These are phyloP conservation scores for Eupithecia inturbata DNA, from an alignment of 2,888 invertebrate genomes.

Conservation along the genomic window DNA sequence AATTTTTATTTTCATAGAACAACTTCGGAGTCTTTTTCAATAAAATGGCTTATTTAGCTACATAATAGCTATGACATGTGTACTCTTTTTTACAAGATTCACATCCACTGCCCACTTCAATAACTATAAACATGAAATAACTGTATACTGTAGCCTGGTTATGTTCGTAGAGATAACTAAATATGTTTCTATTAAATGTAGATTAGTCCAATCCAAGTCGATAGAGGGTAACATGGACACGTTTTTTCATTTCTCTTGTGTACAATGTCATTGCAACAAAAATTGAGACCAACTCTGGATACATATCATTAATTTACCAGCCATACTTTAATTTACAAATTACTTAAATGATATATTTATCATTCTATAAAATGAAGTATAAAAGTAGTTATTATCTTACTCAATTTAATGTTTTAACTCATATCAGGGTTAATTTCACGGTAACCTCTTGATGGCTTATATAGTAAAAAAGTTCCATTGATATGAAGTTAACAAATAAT, in stretches of 20 bases:
- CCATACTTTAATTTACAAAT: not conserved
- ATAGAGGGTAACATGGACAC: too few species aligned
- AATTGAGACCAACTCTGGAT: not conserved
- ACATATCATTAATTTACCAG: not conserved
- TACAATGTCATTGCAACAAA: not conserved
- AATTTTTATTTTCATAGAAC: conserved; percentile 58
- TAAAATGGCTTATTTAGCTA: conserved; percentile 71
- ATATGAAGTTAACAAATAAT: conserved; percentile 4
- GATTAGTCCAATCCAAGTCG: too few species aligned
- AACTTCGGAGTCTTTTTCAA: conserved; percentile 73
- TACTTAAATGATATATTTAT: not conserved
- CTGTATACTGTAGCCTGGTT: conserved; percentile 23
- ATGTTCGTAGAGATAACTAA: not conserved
- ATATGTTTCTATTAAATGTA: not conserved
- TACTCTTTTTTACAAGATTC: conserved; percentile 55
- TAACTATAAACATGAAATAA: conserved; percentile 15
- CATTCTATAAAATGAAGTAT: not conserved
- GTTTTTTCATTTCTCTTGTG: not conserved
- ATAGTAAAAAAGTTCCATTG: not conserved
- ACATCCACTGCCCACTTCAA: conserved; percentile 54
- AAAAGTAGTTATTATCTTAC: not conserved
- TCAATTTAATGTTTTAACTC: not conserved
- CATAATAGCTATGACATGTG: conserved; percentile 51
- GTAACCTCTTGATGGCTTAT: conserved; percentile 12
- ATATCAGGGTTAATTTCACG: conserved; percentile 4